Evolutionary conservation across 2,797 vertebrate genomes (phyloP).

Genomic region (Petrocephalus sullivani): DNA sequence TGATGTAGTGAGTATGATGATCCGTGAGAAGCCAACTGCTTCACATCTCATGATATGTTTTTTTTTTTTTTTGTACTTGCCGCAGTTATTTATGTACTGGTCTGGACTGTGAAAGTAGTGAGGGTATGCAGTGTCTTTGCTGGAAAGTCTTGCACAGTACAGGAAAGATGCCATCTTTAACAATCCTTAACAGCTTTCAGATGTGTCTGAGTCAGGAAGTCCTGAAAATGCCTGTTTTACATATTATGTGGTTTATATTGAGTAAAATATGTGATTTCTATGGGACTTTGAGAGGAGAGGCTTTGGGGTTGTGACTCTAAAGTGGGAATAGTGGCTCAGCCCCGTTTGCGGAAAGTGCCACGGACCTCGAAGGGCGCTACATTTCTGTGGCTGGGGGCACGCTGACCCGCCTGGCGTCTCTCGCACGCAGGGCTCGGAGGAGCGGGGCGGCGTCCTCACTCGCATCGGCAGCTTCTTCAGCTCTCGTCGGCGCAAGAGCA

Average conservation of each 20-base stretch:
- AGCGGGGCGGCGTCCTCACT: slow-evolving; percentile 51
- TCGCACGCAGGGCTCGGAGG: slow-evolving; percentile 45
- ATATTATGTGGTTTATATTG: not conserved
- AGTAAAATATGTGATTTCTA: not conserved
- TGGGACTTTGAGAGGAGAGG: too few relatives aligned
- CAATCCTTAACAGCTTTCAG: not conserved
- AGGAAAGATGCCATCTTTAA: not conserved
- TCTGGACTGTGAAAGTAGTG: not conserved
- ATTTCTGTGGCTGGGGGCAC: slow-evolving; percentile 2
- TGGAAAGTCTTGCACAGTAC: not conserved
- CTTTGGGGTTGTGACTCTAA: not conserved
- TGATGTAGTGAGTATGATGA: not conserved
- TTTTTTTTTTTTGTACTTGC: not conserved
- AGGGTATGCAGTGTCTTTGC: not conserved
- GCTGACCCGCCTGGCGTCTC: not conserved
- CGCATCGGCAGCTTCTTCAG: slow-evolving; percentile 58
- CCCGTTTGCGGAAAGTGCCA: not conserved
- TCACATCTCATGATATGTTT: not conserved
- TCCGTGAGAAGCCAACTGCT: not conserved
- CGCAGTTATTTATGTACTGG: not conserved
- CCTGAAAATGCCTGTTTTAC: not conserved
- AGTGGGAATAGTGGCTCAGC: not conserved
- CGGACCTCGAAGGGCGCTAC: not conserved
- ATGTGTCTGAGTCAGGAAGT: not conserved
- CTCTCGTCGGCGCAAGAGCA: slow-evolving; percentile 49